Evolutionary conservation across 2,113 vertebrate genomes (phyloP).

Genomic region (Seriola quinqueradiata): DNA sequence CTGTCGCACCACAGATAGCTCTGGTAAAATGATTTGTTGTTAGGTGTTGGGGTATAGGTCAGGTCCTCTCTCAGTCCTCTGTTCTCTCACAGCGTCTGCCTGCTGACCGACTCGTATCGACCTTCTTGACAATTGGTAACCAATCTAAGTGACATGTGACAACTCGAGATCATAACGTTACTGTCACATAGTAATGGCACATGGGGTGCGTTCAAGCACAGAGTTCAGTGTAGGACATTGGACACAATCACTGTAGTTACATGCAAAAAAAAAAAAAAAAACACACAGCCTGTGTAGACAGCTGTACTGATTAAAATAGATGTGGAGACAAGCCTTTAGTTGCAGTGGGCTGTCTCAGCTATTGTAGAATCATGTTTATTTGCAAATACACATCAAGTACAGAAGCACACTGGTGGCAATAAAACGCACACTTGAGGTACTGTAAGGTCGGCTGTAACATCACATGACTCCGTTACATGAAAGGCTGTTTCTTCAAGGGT

Average conservation of each 20-base stretch:
- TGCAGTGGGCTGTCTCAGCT: background rate
- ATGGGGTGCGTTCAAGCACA: background rate
- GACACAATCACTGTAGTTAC: background rate
- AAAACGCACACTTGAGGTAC: too few relatives aligned
- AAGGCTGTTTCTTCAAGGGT: background rate
- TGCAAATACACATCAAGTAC: too few relatives aligned
- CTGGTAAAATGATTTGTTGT: background rate
- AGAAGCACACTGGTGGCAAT: background rate
- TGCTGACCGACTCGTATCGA: background rate
- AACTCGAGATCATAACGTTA: background rate
- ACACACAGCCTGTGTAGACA: background rate
- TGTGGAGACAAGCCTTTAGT: background rate
- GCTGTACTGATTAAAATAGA: background rate
- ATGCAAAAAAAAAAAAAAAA: background rate
- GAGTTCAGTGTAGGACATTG: background rate
- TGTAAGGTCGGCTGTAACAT: background rate
- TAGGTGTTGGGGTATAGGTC: background rate
- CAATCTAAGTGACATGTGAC: conserved; percentile 17
- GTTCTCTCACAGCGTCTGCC: background rate
- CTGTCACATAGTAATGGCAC: background rate
- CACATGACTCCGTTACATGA: background rate
- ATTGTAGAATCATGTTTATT: too few relatives aligned
- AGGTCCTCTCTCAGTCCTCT: background rate
- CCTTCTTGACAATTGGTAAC: background rate
- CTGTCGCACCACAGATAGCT: background rate